A percentile compares a stretch with the other conserved stretches of the same genome.
Evolutionary conservation across 2,888 invertebrate species (phyloP).

Genomic region (Mesorhabditis belari): DNA sequence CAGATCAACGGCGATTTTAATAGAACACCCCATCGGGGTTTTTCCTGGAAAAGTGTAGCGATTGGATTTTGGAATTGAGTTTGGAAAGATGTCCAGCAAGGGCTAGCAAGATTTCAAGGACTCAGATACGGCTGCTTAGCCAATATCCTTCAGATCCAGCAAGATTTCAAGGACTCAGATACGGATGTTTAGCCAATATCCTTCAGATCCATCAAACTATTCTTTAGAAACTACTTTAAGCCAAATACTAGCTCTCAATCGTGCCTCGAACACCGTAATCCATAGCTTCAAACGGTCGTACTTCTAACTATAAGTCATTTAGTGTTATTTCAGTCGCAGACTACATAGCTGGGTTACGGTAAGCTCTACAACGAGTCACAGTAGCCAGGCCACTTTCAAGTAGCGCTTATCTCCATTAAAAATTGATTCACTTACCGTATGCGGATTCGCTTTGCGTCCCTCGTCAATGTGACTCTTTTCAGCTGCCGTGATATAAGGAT

Average conservation of each 20-base stretch:
- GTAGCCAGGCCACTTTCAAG: too few relatives aligned
- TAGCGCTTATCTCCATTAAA: too few relatives aligned
- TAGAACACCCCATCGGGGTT: slow-evolving; percentile 34
- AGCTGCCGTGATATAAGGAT: not conserved
- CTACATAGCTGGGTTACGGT: too few relatives aligned
- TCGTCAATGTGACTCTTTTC: not conserved
- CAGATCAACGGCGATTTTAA: slow-evolving; percentile 43
- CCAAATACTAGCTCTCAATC: too few relatives aligned
- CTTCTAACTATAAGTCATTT: too few relatives aligned
- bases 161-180: not conserved
- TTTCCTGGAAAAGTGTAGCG: slow-evolving; percentile 1
- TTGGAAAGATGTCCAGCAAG: not conserved
- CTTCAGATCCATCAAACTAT: too few relatives aligned
- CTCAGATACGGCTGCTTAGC: not conserved
- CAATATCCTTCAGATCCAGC: not conserved
- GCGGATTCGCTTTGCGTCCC: not conserved
- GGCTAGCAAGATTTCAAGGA: not conserved
- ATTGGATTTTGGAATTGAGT: slow-evolving; percentile 11
- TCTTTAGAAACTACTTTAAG: too few relatives aligned
- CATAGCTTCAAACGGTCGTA: too few relatives aligned
- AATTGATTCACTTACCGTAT: not conserved
- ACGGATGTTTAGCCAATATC: too few relatives aligned
- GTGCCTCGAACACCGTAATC: too few relatives aligned
- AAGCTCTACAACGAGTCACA: too few relatives aligned
- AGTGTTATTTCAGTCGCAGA: too few relatives aligned